These are phyloP conservation scores for Sarcophaga subvicina DNA, from an alignment of 2,888 invertebrate species.

Conservation along the genomic window DNA sequence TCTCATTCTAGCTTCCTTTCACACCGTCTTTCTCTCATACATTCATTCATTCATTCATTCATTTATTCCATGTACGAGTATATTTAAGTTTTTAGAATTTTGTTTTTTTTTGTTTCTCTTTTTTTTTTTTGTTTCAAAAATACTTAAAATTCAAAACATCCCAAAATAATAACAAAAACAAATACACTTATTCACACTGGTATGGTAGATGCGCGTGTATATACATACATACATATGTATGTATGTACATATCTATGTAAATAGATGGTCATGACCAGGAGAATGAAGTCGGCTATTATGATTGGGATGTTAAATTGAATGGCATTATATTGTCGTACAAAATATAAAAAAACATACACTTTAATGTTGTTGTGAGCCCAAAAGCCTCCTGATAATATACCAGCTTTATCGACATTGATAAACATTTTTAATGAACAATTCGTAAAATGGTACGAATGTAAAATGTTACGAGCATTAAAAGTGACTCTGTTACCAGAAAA, in stretches of 20 bases:
- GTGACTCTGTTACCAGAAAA: slow-evolving; percentile 42
- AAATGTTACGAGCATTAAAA: slow-evolving; percentile 36
- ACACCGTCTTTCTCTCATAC: background rate
- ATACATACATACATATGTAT: background rate
- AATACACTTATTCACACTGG: background rate
- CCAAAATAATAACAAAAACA: background rate
- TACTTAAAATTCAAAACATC: slow-evolving; percentile 43
- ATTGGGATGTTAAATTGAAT: slow-evolving; percentile 41
- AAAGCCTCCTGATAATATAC: slow-evolving; percentile 48
- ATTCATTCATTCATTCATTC: background rate
- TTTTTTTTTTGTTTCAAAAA: slow-evolving; percentile 17
- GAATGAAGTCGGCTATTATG: slow-evolving; percentile 16
- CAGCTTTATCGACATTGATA: slow-evolving; percentile 16
- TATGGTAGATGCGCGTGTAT: background rate
- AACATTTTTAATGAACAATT: slow-evolving; percentile 56
- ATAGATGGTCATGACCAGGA: background rate
- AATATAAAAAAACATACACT: slow-evolving; percentile 26
- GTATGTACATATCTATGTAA: background rate
- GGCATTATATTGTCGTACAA: slow-evolving; percentile 15
- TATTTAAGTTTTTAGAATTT: slow-evolving; percentile 4
- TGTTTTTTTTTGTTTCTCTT: background rate
- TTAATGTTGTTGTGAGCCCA: slow-evolving; percentile 47
- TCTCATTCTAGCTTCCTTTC: background rate
- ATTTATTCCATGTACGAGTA: too few species aligned
- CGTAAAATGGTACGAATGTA: background rate